phyloP scores from a whole-genome alignment of 2,797 vertebrate species.

The Ctenochaetus hawaiiensis region DNA sequence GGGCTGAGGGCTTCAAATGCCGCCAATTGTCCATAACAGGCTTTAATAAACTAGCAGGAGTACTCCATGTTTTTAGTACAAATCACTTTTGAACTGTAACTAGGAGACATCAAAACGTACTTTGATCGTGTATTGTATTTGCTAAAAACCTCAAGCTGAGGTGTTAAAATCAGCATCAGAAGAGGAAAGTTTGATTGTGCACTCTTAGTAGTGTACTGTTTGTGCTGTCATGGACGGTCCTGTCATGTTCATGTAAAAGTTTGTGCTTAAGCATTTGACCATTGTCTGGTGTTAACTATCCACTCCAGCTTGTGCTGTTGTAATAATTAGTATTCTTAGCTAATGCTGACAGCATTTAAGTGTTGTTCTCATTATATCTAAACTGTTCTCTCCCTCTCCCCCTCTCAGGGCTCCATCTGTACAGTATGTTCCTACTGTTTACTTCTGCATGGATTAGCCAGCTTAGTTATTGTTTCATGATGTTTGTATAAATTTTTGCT shows the following conservation, averaged over 20 bases:
- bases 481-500: conserved; percentile 62
- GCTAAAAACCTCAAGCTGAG: neutral
- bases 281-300: conserved; percentile 2
- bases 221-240: neutral
- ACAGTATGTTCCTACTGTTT: conserved; percentile 69
- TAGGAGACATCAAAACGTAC: neutral
- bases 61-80: conserved; percentile 1
- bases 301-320: conserved; percentile 4
- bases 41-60: neutral
- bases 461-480: conserved; percentile 64
- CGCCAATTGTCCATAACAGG: neutral
- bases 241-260: neutral
- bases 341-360: conserved; percentile 37
- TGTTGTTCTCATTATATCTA: conserved; percentile 40
- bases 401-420: conserved; percentile 60
- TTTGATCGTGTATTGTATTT: neutral
- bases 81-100: neutral
- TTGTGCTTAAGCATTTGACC: neutral
- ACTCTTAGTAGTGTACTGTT: neutral
- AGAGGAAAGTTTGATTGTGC: neutral
- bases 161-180: neutral
- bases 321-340: conserved; percentile 16
- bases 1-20: neutral
- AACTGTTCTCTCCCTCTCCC: conserved; percentile 21
- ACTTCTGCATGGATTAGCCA: conserved; percentile 70